Evolutionary conservation across 1,140 invertebrate species (phyloP).

Genomic region (Microplitis demolitor): DNA sequence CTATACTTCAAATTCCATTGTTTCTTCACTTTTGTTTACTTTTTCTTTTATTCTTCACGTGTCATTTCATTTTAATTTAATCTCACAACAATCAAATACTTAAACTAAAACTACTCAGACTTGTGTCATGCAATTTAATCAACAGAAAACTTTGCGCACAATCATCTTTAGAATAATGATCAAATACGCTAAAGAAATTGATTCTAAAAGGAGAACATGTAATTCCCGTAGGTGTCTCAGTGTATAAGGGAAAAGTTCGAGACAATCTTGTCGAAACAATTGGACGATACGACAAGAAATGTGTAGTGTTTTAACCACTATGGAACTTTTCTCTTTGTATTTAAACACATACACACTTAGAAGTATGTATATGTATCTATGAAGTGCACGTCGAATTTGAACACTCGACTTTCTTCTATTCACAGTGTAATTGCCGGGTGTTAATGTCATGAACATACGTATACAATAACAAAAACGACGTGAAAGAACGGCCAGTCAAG

Average conservation of each 20-base stretch:
- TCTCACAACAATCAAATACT: not conserved
- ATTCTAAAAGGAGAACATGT: not conserved
- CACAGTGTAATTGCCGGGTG: conserved; percentile 44
- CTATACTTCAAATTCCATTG: not conserved
- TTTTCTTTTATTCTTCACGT: not conserved
- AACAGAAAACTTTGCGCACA: not conserved
- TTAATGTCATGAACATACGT: conserved; percentile 37
- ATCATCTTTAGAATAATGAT: not conserved
- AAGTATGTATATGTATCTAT: not conserved
- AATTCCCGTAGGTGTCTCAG: not conserved
- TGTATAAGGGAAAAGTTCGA: not conserved
- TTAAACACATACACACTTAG: no score
- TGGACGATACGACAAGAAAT: not conserved
- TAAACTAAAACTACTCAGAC: not conserved
- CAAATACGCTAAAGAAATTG: not conserved
- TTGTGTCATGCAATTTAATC: conserved; percentile 4
- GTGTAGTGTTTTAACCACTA: not conserved
- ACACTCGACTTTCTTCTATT: conserved; percentile 43
- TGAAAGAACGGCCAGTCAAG: not conserved
- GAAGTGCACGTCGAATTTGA: not conserved
- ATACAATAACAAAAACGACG: not conserved
- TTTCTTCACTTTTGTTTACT: no score
- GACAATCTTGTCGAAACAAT: not conserved
- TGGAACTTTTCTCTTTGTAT: no score
- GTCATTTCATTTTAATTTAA: not conserved